These are phyloP conservation scores for Anarhynchus alexandrinus DNA, from an alignment of 2,113 vertebrate genomes.

Conservation along the genomic window DNA sequence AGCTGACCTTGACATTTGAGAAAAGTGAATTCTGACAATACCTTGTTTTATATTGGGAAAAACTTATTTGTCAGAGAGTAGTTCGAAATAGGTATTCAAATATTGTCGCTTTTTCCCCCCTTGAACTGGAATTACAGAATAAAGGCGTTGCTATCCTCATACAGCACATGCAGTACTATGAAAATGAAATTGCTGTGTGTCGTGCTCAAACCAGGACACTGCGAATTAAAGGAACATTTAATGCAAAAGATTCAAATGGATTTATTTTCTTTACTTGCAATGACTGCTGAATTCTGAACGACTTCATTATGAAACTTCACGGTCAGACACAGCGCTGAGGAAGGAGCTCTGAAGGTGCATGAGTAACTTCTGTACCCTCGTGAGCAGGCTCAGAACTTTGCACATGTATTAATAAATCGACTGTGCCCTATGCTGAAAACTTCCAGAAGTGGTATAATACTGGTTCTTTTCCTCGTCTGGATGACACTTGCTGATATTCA, in stretches of 20 bases:
- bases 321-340: background rate
- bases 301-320: background rate
- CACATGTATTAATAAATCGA: background rate
- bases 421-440: background rate
- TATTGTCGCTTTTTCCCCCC: background rate
- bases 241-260: background rate
- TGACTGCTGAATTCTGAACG: background rate
- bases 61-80: background rate
- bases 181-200: background rate
- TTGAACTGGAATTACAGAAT: background rate
- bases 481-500: background rate
- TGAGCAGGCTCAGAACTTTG: background rate
- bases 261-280: background rate
- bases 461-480: background rate
- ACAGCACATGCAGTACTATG: background rate
- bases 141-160: background rate
- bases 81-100: background rate
- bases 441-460: background rate
- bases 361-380: background rate
- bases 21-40: background rate
- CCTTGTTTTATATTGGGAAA: background rate
- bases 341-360: background rate
- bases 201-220: no score
- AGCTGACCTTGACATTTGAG: constrained; percentile 29
- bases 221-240: background rate